These are phyloP conservation scores for Acronicta alni DNA, from an alignment of 2,888 invertebrate species.

Conservation along the genomic window DNA sequence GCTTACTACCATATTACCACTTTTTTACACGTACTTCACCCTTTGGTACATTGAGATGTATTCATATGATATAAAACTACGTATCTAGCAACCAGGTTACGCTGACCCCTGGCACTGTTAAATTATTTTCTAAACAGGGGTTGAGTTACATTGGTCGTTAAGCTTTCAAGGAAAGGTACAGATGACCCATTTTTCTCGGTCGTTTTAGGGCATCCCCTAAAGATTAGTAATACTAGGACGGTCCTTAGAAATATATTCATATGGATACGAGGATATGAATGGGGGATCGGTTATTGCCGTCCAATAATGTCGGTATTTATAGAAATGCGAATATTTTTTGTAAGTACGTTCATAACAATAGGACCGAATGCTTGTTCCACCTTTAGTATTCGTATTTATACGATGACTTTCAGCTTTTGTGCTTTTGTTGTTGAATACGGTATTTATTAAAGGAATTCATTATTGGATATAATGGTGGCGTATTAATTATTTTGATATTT, in stretches of 20 bases:
- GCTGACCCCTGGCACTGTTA: constrained; percentile 53
- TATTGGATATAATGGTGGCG: constrained; percentile 13
- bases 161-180: constrained; percentile 75
- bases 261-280: constrained; percentile 68
- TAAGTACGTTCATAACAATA: constrained; percentile 48
- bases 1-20: constrained; percentile 79
- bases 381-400: constrained; percentile 27
- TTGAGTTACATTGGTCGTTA: constrained; percentile 57
- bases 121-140: constrained; percentile 17
- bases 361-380: constrained; percentile 14
- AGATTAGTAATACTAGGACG: constrained; percentile 75
- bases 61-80: constrained; percentile 81
- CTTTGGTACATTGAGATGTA: constrained; percentile 77
- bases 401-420: constrained; percentile 28
- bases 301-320: constrained; percentile 57
- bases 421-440: constrained; percentile 23
- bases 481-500: constrained; percentile 37
- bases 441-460: constrained; percentile 18
- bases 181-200: constrained; percentile 76
- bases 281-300: constrained; percentile 67
- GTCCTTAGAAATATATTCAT: constrained; percentile 73
- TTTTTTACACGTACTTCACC: constrained; percentile 75
- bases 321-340: constrained; percentile 53
- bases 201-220: constrained; percentile 72
- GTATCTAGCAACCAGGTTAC: constrained; percentile 60